phyloP scores from a whole-genome alignment of 2,888 invertebrate species.

The Cheilosia pagana region DNA sequence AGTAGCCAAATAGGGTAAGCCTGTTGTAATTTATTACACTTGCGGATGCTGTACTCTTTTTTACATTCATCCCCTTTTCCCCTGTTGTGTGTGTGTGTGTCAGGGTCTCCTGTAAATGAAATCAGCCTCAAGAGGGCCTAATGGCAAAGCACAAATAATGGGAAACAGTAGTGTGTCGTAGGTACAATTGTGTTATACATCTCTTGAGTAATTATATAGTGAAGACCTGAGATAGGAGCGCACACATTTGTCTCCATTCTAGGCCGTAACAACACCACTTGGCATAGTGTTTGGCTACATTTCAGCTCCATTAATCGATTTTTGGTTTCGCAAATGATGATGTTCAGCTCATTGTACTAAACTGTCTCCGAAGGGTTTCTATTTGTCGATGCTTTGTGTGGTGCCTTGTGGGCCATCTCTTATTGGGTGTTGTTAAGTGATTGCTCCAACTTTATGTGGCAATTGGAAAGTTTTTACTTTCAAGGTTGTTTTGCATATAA shows the following conservation, averaged over 20 bases:
- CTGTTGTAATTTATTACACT: constrained; percentile 38
- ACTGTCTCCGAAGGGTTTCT: not conserved
- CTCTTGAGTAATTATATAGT: constrained; percentile 54
- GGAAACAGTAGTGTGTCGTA: constrained; percentile 36
- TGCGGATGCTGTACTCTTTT: constrained; percentile 25
- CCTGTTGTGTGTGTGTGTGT: not conserved
- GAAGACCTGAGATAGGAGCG: constrained; percentile 41
- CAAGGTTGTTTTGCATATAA: not conserved
- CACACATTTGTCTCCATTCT: constrained; percentile 52
- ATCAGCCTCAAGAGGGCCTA: constrained; percentile 1
- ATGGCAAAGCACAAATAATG: constrained; percentile 4
- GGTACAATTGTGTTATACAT: constrained; percentile 48
- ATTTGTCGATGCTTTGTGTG: not conserved
- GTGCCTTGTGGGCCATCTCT: not conserved
- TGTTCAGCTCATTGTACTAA: constrained; percentile 19
- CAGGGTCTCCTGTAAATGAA: constrained; percentile 4
- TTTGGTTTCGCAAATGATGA: constrained; percentile 36
- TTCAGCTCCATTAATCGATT: constrained; percentile 60
- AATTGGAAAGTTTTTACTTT: not conserved
- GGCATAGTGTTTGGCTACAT: constrained; percentile 62
- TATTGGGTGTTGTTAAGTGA: not conserved
- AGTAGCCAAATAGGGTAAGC: constrained; percentile 40
- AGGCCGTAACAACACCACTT: constrained; percentile 49
- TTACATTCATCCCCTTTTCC: not conserved
- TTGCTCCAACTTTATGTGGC: not conserved